Evolutionary conservation across 2,113 vertebrate genomes (phyloP), one percentile per base, ranked within the genome.

Genomic region (Aegithalos caudatus): DNA sequence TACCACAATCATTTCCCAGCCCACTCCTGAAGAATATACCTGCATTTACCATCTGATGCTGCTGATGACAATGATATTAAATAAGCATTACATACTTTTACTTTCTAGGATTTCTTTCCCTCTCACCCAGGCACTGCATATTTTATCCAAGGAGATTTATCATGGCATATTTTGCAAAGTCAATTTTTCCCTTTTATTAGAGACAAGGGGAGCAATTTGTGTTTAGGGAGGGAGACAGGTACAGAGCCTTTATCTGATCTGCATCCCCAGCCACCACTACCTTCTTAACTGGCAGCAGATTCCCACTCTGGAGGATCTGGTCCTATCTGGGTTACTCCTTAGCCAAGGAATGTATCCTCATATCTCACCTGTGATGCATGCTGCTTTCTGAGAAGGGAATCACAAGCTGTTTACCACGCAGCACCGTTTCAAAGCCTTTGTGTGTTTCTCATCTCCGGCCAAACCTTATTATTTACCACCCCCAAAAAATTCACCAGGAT

Each of bases 161-260:
- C 12, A 2, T 53, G 66, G 83, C 3, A 7, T 58, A 58, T 78
- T 91, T 90, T 70, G 81, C 19, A 16, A 61, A 82, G 66, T 61
- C 42, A 57, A 8, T 73, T 95, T 84, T 86, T 35, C 83, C 88
- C 53, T 86, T 91, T 96, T 77, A 82, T 94, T 91, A 90, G 57
- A 90, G 93, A 86, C 90, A 84, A 94, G 88, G 85, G 69, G 88
- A 86, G 89, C 87, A 58, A 38, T 94, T 96, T 94, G 33, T 84
- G 86, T 90, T 95, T 88, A 82, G 83, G 74, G 83, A 92, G 81
- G 60, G 97, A 97, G 87, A 58, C 45, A 90, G 65, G 69, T 88
- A 81, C 77, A 90, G 90, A 86, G 67, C 60, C 85, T 77, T 85
- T 93, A 95, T 97, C 95, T 91, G 77, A 91, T 90, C 88, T 44